Conservation (phyloP, 2,888 invertebrate genomes). For the Drosophila lutescens region DNA sequence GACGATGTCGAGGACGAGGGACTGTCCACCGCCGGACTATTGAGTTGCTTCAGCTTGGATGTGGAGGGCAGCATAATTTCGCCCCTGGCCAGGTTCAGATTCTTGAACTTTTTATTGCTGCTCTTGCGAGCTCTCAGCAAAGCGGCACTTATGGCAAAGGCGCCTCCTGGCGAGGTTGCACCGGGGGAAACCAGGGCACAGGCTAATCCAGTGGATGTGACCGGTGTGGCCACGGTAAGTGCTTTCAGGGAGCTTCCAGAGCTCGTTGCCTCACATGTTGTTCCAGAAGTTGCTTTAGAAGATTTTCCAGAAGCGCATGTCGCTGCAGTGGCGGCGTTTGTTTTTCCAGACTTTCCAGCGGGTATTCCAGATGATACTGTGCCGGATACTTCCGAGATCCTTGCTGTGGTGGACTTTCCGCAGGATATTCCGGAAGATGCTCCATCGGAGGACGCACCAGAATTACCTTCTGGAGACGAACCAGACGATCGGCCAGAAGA, state of each 20-base stretch:
- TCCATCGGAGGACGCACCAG: conserved; percentile 4
- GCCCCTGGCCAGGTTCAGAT: conserved; percentile 80
- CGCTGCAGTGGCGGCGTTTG: background rate
- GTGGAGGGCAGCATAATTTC: conserved; percentile 82
- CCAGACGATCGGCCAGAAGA: conserved; percentile 4
- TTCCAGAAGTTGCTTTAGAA: conserved; percentile 2
- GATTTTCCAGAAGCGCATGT: conserved; percentile 11
- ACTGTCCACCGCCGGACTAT: conserved; percentile 65
- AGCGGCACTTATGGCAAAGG: conserved; percentile 42
- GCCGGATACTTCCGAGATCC: background rate
- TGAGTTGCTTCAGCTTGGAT: conserved; percentile 78
- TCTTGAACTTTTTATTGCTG: conserved; percentile 81
- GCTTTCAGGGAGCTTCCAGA: conserved; percentile 10
- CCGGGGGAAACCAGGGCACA: conserved; percentile 33
- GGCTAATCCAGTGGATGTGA: conserved; percentile 15
- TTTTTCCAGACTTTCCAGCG: conserved; percentile 14
- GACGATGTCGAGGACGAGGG: background rate
- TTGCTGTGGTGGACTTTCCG: conserved; percentile 4
- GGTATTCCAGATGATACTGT: background rate
- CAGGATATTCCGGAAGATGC: conserved; percentile 13
- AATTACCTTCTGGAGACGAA: background rate
- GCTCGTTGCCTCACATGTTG: conserved; percentile 10
- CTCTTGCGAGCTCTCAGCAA: conserved; percentile 70
- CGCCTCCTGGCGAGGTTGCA: conserved; percentile 15
- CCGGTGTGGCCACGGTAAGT: conserved; percentile 7